phyloP scores from a whole-genome alignment of 2,797 vertebrate species.

The Anabas testudineus region DNA sequence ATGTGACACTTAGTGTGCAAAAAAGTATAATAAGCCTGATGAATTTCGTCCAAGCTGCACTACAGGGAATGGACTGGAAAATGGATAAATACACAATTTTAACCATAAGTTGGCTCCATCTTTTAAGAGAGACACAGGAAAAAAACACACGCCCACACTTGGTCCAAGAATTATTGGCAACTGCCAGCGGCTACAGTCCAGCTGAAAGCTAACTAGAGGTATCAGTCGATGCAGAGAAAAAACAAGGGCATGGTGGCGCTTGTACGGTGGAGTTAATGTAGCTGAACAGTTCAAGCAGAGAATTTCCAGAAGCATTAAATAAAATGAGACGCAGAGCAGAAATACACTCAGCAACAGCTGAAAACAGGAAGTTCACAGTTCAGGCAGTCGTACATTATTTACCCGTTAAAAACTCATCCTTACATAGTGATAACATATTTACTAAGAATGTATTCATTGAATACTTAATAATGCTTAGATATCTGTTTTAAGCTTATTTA shows the following conservation, averaged over 20 bases:
- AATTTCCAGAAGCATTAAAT: not conserved
- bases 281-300: not conserved
- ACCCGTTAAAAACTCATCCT: not conserved
- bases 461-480: not conserved
- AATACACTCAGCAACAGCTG: not conserved
- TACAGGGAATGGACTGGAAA: not conserved
- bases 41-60: not conserved
- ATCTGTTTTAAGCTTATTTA: not conserved
- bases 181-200: slow-evolving; percentile 5
- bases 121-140: slow-evolving; percentile 4
- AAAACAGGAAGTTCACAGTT: slow-evolving; percentile 4
- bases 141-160: slow-evolving; percentile 21
- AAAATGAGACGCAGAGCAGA: not conserved
- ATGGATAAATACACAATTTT: slow-evolving; percentile 10
- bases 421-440: no score
- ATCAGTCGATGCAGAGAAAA: slow-evolving; percentile 13
- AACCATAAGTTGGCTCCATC: slow-evolving; percentile 10
- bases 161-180: slow-evolving; percentile 6
- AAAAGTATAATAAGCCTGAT: not conserved
- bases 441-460: not conserved
- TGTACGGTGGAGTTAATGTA: not conserved
- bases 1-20: not conserved
- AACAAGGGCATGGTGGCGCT: not conserved
- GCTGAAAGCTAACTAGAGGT: not conserved
- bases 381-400: not conserved